Conservation (phyloP, 2,113 vertebrate species). For the Serinus canaria region DNA sequence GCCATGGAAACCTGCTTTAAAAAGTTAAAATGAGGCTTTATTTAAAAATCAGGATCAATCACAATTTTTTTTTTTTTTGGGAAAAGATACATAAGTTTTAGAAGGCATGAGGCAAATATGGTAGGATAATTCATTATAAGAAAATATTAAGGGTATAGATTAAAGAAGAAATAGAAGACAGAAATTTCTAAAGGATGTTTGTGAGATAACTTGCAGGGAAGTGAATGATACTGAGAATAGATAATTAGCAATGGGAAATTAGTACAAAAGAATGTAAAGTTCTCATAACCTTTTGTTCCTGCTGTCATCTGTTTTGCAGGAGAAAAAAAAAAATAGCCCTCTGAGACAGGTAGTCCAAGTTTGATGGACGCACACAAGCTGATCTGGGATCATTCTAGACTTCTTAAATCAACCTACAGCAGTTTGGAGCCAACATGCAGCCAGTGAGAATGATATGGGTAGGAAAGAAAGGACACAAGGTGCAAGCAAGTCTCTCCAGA, state of each 20-base stretch:
- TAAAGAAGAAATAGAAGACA: background rate
- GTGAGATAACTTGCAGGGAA: background rate
- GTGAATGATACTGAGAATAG: background rate
- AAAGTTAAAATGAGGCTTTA: background rate
- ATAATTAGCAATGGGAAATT: constrained; percentile 34
- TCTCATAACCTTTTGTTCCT: constrained; percentile 32
- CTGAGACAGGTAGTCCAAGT: background rate
- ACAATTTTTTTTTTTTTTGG: background rate
- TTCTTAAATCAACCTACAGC: background rate
- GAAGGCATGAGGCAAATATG: background rate
- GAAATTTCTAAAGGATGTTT: background rate
- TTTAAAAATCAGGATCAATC: background rate
- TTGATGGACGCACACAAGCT: background rate
- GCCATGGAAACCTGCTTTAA: background rate
- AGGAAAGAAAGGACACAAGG: background rate
- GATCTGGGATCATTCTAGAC: background rate
- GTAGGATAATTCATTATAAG: background rate
- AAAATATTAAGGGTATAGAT: background rate
- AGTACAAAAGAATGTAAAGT: background rate
- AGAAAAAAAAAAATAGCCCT: background rate
- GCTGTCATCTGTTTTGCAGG: background rate
- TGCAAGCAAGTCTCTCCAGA: background rate
- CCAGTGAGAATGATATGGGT: background rate
- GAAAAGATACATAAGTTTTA: background rate
- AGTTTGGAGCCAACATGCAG: background rate